Evolutionary conservation across 2,797 vertebrate species (phyloP), one percentile per base, ranked within the genome.

Genomic region (Parotocinclus haroldoi): DNA sequence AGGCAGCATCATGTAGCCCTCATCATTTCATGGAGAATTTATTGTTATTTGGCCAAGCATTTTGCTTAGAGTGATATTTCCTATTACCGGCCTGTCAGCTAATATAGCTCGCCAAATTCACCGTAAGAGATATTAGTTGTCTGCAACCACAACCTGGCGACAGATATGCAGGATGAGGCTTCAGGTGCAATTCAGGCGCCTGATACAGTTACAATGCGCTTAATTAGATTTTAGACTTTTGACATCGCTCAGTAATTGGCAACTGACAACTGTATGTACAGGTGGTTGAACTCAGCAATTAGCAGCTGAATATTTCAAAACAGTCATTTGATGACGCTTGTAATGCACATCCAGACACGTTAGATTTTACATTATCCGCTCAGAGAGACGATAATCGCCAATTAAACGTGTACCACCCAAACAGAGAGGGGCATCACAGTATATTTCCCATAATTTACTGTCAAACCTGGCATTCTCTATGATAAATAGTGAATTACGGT

Each of bases 401-500:
- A 93, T 93, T 93, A 93, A 91, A 84, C 85, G 87, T 87, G 88
- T 88, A 92, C 89, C 89, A 89, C 68, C 71, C 71, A 76, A 65
- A 91, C 84, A 91, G 89, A 85, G 17, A 88, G 89, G 89, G 85
- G 73, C 87, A 91, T 91, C 90, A 87, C 84, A 80, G 77, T 84
- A 82, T 81, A 77, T 76, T 73, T 70, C 90, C 86, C 83, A 82
- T 92, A 90, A 91, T 93, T 93, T 93, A 89, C 90, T 90, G 69
- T 90, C 69, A 72, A 62, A 72, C 63, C 88, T 93, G 91, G 89
- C 91, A 92, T 89, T 84, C 90, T 88, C 91, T 89, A 90, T 92
- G 89, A 93, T 92, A 89, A 92, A 92, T 91, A 89, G 91, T 88
- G 83, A 89, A 93, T 93, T 92, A 92, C 92, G 95, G 95, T 96